phyloP scores from a whole-genome alignment of 2,113 vertebrate genomes.

The Seriola aureovittata region DNA sequence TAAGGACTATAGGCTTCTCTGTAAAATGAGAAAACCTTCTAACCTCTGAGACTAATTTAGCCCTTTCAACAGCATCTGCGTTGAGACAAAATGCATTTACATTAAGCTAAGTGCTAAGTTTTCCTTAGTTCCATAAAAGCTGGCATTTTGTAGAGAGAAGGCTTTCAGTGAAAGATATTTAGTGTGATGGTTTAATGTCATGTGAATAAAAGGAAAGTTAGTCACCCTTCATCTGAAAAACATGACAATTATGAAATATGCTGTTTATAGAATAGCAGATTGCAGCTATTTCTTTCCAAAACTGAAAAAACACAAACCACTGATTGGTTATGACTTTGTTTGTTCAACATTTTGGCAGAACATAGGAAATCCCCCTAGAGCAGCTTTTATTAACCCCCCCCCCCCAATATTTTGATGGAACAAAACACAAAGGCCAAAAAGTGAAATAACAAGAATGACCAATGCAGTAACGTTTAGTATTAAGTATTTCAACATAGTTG shows the following conservation, averaged over 20 bases:
- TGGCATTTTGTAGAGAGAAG: neutral
- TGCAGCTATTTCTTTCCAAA: neutral
- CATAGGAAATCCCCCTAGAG: neutral
- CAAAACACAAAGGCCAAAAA: conserved; percentile 40
- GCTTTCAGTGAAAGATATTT: neutral
- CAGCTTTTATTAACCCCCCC: conserved; percentile 13
- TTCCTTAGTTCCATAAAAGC: neutral
- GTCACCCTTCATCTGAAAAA: neutral
- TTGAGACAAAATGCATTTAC: neutral
- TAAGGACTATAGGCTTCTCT: neutral
- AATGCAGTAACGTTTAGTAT: neutral
- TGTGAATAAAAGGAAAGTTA: neutral
- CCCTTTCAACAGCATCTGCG: neutral
- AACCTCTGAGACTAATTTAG: neutral
- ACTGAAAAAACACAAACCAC: neutral
- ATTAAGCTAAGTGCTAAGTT: neutral
- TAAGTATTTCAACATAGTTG: conserved; percentile 2
- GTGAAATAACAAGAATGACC: neutral
- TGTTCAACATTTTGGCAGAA: conserved; percentile 37
- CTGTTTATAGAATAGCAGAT: neutral
- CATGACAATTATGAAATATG: neutral
- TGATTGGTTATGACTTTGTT: neutral
- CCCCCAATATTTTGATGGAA: conserved; percentile 41
- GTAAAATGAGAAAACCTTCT: neutral
- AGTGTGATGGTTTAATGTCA: neutral